A percentile compares a stretch with the other conserved stretches of the same genome.
These are phyloP conservation scores for Heliconius erato DNA, from an alignment of 2,888 invertebrate species.

Conservation along the genomic window DNA sequence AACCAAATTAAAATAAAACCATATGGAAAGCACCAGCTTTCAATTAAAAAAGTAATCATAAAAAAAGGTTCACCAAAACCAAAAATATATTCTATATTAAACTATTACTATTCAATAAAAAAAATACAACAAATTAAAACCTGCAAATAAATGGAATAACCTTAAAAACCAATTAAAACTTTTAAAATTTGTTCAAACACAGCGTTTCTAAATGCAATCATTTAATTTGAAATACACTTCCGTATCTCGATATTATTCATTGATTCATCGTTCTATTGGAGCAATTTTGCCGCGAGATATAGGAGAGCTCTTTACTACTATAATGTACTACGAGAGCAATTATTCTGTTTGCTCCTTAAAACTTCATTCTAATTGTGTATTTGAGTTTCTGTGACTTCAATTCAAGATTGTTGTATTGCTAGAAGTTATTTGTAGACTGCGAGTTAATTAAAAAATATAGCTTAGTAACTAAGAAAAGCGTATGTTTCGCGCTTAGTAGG, in stretches of 20 bases:
- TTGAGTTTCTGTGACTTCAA: not conserved
- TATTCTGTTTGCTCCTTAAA: slow-evolving; percentile 45
- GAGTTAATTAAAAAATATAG: too few relatives aligned
- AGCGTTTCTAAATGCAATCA: slow-evolving; percentile 11
- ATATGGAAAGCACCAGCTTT: too few relatives aligned
- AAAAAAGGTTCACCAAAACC: too few relatives aligned
- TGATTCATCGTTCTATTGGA: slow-evolving; percentile 36
- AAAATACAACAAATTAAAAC: not conserved
- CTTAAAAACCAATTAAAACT: slow-evolving; percentile 2
- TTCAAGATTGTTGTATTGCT: not conserved
- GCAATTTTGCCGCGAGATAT: slow-evolving; percentile 37
- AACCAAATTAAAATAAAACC: too few relatives aligned
- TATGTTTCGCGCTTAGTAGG: too few relatives aligned
- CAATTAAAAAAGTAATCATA: too few relatives aligned
- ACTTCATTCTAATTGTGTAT: slow-evolving; percentile 39
- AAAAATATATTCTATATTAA: not conserved
- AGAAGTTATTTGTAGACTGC: too few relatives aligned
- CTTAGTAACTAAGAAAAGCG: too few relatives aligned
- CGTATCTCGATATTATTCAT: slow-evolving; percentile 16
- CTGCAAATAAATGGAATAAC: not conserved
- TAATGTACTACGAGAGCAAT: slow-evolving; percentile 39
- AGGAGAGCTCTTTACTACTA: slow-evolving; percentile 30
- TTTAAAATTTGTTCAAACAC: slow-evolving; percentile 5
- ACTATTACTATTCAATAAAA: not conserved
- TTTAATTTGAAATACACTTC: slow-evolving; percentile 16